These are phyloP conservation scores for Sebastes fasciatus DNA, from an alignment of 2,113 vertebrate genomes.

Conservation along the genomic window DNA sequence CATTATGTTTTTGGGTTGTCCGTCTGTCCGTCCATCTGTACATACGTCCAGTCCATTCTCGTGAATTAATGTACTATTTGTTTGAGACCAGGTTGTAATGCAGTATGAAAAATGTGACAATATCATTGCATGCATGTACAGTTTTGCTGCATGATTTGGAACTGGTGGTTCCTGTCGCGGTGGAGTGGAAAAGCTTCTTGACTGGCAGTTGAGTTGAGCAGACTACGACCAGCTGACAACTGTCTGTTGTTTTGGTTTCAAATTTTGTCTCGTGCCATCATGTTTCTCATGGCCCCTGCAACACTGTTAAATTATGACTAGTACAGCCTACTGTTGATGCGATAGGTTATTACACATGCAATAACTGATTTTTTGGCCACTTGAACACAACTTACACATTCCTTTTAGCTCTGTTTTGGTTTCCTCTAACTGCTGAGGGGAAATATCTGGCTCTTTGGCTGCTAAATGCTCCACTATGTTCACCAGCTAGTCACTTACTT, in stretches of 20 bases:
- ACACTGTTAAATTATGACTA: neutral
- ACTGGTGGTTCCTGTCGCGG: conserved; percentile 1
- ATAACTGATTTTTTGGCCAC: neutral
- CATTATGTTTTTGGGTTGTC: too few relatives aligned
- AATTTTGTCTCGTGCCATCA: neutral
- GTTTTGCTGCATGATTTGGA: neutral
- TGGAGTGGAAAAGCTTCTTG: conserved; percentile 19
- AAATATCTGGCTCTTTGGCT: neutral
- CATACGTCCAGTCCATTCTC: too few relatives aligned
- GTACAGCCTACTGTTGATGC: neutral
- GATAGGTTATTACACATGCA: neutral
- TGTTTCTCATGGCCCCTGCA: neutral
- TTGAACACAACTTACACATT: neutral
- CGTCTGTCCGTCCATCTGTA: too few relatives aligned
- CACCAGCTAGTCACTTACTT: too few relatives aligned
- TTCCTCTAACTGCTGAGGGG: neutral
- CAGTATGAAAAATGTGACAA: too few relatives aligned
- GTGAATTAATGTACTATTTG: too few relatives aligned
- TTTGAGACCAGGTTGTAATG: too few relatives aligned
- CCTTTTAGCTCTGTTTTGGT: neutral
- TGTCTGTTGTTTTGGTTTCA: conserved; percentile 9
- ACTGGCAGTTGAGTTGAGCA: neutral
- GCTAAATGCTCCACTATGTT: neutral
- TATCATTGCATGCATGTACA: too few relatives aligned
- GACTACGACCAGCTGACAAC: neutral